Conservation (phyloP, 2,113 vertebrate genomes). For the Mustelus asterias region DNA sequence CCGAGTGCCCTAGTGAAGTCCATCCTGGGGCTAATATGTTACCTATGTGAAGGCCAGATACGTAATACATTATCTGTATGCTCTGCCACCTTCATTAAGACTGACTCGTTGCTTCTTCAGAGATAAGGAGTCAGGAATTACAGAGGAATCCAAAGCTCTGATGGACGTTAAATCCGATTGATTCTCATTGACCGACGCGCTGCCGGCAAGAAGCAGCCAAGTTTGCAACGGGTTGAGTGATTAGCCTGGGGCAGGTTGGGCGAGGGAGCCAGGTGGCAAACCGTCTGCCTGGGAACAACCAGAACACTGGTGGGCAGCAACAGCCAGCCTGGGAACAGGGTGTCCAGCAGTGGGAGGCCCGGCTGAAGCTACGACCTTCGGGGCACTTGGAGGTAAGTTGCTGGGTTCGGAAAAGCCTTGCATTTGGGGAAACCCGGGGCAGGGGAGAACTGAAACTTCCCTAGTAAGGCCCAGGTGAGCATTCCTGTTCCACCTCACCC, state of each 20-base stretch:
- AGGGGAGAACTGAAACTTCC: background rate
- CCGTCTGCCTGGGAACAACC: background rate
- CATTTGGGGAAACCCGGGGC: background rate
- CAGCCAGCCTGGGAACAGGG: background rate
- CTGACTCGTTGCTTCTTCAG: background rate
- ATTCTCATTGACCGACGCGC: background rate
- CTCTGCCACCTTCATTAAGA: background rate
- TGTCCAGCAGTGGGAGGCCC: background rate
- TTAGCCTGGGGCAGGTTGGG: background rate
- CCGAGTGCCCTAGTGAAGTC: background rate
- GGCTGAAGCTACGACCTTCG: background rate
- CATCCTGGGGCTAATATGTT: background rate
- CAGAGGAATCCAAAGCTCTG: background rate
- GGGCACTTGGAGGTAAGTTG: too few species aligned
- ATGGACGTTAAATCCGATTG: background rate
- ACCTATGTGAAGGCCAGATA: slow-evolving; percentile 5
- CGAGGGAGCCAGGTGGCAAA: background rate
- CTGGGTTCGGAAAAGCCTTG: background rate
- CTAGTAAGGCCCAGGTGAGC: background rate
- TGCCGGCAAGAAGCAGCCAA: background rate
- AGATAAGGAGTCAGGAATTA: background rate
- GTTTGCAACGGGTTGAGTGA: background rate
- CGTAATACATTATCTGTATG: background rate
- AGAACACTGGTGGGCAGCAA: background rate
- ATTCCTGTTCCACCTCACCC: background rate